Evolutionary conservation across 2,797 vertebrate species (phyloP).

Genomic region (Calcarius lapponicus): DNA sequence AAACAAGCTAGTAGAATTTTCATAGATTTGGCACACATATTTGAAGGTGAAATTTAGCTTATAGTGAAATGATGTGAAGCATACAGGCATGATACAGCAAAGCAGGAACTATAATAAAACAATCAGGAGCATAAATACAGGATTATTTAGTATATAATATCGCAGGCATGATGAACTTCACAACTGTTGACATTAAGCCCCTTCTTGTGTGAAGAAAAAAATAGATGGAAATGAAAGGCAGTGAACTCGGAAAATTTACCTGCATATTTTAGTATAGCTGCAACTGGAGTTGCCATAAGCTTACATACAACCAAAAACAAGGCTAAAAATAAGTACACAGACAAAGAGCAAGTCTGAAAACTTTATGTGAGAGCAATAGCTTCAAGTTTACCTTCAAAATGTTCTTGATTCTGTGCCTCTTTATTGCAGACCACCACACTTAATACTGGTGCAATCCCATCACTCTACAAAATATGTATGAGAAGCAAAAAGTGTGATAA

Average conservation of each 20-base stretch:
- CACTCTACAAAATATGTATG: background rate
- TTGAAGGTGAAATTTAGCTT: background rate
- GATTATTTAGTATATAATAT: background rate
- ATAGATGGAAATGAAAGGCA: background rate
- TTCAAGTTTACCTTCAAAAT: background rate
- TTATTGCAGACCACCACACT: background rate
- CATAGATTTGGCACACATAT: background rate
- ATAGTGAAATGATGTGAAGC: background rate
- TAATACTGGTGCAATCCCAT: background rate
- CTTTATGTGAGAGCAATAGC: background rate
- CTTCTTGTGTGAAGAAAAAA: background rate
- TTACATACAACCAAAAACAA: background rate
- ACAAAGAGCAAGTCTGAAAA: background rate
- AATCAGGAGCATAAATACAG: background rate
- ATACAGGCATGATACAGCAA: background rate
- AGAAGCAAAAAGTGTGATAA: background rate
- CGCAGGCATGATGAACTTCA: background rate
- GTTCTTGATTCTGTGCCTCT: background rate
- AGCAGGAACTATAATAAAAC: background rate
- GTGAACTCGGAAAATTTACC: background rate
- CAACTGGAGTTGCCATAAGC: background rate
- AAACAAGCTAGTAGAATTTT: background rate
- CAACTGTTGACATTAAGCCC: background rate
- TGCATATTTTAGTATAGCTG: background rate
- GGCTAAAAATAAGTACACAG: background rate